Base-by-base conservation (phyloP, 1,140 invertebrate genomes). In the Sitobion miscanthi region DNA sequence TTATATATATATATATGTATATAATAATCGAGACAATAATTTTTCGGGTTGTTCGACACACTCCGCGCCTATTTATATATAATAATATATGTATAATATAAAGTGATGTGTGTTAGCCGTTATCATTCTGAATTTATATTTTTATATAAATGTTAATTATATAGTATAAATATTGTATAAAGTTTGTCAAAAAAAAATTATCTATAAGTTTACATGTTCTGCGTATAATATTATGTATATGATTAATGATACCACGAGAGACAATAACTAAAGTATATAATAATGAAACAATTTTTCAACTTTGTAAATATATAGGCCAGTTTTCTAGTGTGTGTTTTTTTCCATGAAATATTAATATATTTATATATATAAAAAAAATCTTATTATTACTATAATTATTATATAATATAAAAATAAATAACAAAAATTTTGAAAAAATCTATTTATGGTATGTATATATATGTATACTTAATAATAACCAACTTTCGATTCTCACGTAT, bases 41-140 rank as follows among this genome's bases (percentile, higher is more conserved):
- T 91, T 83, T 91, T 83, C 82, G 47, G 69, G 52, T 94, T 82
- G 69, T 91, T 91, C 45, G 47, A 52, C 47, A 90, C n/a, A 45
- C 35, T 38, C 42, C 30, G 82, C 49, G 9, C 30, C 54, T 77
- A 77, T 30, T 49, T 90, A 47, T 93, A 88, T 69, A 93, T 69
- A 35, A 54, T 93, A 69, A 86, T 45, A 93, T 54, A 88, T 52
- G 23, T 85, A 86, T 86, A 85, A 49, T 87, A 20, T 47, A 89
- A 54, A 54, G 87, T 89, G 49, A 54, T 89, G 49, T 89, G 87
- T 89, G 85, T 91, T 90, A 94, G 52, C 77, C 35, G 85, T 94
- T 94, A 94, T 90, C 93, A 91, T 69, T 49, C 62, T 86, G 62
- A 89, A 69, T 93, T 88, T 93, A 93, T 93, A 93, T 89, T 93